Conservation (phyloP, 2,797 vertebrate species). For the Epinephelus malabaricus region DNA sequence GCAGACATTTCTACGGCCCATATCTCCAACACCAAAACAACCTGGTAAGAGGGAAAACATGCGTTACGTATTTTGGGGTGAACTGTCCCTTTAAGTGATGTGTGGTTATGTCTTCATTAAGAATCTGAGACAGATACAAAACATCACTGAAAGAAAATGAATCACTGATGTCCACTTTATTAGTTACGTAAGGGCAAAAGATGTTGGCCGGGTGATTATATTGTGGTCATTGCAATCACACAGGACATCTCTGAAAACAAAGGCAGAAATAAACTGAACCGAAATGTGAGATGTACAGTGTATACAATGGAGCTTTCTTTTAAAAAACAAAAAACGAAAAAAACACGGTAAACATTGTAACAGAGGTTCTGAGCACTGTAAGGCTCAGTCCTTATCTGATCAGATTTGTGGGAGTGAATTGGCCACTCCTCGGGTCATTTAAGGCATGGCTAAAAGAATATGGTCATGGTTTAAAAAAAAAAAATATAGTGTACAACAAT, state of each 20-base stretch:
- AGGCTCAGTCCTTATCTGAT: constrained; percentile 53
- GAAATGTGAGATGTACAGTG: constrained; percentile 57
- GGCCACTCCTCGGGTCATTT: constrained; percentile 65
- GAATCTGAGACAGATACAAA: constrained; percentile 30
- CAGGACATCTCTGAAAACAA: constrained; percentile 66
- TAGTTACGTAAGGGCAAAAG: constrained; percentile 63
- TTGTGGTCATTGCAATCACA: constrained; percentile 59
- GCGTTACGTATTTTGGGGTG: no score
- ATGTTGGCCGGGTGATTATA: constrained; percentile 69
- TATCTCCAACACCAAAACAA: no score
- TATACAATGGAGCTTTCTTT: constrained; percentile 47
- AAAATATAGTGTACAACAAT: constrained; percentile 51
- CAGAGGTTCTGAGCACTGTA: constrained; percentile 40
- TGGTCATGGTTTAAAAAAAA: constrained; percentile 49
- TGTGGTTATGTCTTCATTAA: constrained; percentile 5
- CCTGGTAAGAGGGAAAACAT: no score
- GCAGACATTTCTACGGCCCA: no score
- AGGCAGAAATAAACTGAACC: constrained; percentile 57
- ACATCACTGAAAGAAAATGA: constrained; percentile 46
- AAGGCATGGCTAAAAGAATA: constrained; percentile 79
- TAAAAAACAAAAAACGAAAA: not conserved
- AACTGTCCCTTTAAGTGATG: not conserved
- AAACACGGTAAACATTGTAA: constrained; percentile 48
- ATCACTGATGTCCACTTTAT: constrained; percentile 79
- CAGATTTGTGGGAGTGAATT: constrained; percentile 42